Base-by-base conservation (phyloP, 2,113 vertebrate genomes). In the Pelvicachromis taeniatus region DNA sequence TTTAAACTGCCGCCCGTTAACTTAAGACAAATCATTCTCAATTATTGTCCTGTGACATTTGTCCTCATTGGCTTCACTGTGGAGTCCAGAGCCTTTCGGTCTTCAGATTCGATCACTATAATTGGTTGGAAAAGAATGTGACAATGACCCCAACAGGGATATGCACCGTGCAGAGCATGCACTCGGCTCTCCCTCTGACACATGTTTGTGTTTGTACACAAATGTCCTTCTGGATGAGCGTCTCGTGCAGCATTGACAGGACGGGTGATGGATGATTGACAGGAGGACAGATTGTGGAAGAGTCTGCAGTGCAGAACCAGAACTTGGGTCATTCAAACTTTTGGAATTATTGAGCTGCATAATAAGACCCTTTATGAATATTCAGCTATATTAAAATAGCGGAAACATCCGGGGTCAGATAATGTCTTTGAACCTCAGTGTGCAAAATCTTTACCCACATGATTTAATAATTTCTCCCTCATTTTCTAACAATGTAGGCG, bases 1-100 rank as follows among this genome's bases (percentile, higher is more conserved):
- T 85, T 91, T 78, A 89, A 92, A 85, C 81, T 82, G 48, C 82
- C n/a, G 40, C 78, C 50, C 11, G 8, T 86, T 94, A 59, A 75
- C 61, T 82, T 87, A 84, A 10, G 53, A 79, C 80, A 5, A 52
- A 85, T 92, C 82, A 53, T 83, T 87, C 75, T 78, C 80, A 35
- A 59, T 88, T 65, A 90, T 89, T 77, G 26, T 75, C 82, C 79
- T 2, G 16, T 55, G 75, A 56, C 48, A 48, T 91, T 91, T 82
- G 84, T 63, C 80, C 82, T 65, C 40, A 42, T 73, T 6, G 68
- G 53, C 53, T 81, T 87, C 84, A 50, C 52, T 8, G 61, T 56
- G 7, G 55, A 87, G 83, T 73, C 2, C 52, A 50, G 79, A 85
- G 59, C 81, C 68, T 68, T 70, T 52, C 73, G 40, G 87, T 79